phyloP scores from a whole-genome alignment of 2,113 vertebrate species.

The Lichenostomus cassidix region DNA sequence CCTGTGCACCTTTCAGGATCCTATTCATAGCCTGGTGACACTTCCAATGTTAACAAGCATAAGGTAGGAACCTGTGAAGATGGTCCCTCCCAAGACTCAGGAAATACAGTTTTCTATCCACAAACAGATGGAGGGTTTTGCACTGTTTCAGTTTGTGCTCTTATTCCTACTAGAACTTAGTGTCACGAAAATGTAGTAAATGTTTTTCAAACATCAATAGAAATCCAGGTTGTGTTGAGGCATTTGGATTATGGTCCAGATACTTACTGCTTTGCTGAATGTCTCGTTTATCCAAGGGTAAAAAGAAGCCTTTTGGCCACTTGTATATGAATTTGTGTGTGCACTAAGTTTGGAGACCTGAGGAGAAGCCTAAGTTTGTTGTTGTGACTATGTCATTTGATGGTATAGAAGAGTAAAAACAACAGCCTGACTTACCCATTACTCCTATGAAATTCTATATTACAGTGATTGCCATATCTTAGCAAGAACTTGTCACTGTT shows the following conservation, averaged over 20 bases:
- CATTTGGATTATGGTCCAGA: not conserved
- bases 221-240: not conserved
- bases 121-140: not conserved
- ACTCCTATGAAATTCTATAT: not conserved
- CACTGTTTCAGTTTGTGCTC: not conserved
- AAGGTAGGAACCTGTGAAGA: not conserved
- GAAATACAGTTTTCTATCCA: not conserved
- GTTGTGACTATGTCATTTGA: not conserved
- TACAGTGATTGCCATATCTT: not conserved
- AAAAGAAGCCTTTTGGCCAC: not conserved
- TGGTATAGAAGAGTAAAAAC: not conserved
- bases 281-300: not conserved
- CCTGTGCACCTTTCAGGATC: not conserved
- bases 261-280: not conserved
- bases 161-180: not conserved
- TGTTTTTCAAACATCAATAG: not conserved
- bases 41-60: not conserved
- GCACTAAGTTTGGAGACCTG: not conserved
- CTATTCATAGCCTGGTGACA: not conserved
- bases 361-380: not conserved
- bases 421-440: not conserved
- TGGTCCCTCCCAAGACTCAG: not conserved
- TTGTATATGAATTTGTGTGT: not conserved
- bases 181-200: not conserved
- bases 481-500: not conserved